phyloP scores from a whole-genome alignment of 2,113 vertebrate species.

The Eubucco bourcierii region DNA sequence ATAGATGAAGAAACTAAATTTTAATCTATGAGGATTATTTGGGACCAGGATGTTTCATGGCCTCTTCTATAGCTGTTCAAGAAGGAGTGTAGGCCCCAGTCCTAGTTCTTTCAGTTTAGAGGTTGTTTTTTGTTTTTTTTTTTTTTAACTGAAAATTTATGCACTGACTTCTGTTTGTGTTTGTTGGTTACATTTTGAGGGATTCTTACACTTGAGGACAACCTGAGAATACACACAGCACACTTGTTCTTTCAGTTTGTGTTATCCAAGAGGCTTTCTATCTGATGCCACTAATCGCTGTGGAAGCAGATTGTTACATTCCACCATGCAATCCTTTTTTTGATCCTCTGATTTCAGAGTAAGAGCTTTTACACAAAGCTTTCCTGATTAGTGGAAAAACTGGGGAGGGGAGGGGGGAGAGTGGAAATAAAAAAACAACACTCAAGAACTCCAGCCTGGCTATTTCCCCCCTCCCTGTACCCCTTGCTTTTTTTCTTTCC shows the following conservation, averaged over 20 bases:
- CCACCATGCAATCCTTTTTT: conserved; percentile 57
- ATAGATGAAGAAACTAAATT: conserved; percentile 21
- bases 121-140: conserved; percentile 11
- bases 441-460: not conserved
- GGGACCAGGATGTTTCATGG: conserved; percentile 51
- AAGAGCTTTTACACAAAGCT: conserved; percentile 64
- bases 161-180: conserved; percentile 47
- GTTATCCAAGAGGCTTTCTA: conserved; percentile 68
- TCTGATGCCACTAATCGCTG: conserved; percentile 41
- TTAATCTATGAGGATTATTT: conserved; percentile 30
- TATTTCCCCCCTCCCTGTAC: not conserved
- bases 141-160: conserved; percentile 56
- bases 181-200: conserved; percentile 22
- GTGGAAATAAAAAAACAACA: not conserved
- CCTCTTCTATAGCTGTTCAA: conserved; percentile 22
- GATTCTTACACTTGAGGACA: conserved; percentile 62
- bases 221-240: conserved; percentile 42
- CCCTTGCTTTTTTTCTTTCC: not conserved
- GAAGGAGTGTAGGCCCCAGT: conserved; percentile 22
- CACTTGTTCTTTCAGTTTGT: conserved; percentile 65
- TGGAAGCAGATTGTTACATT: conserved; percentile 69
- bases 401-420: too few species aligned
- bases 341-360: conserved; percentile 64
- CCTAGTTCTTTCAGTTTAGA: not conserved
- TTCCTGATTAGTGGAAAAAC: conserved; percentile 65